Percentiles rank a stretch among this genome's conserved stretches.
Evolutionary conservation across 1,140 invertebrate species (phyloP).

Genomic region (Pararge aegeria): DNA sequence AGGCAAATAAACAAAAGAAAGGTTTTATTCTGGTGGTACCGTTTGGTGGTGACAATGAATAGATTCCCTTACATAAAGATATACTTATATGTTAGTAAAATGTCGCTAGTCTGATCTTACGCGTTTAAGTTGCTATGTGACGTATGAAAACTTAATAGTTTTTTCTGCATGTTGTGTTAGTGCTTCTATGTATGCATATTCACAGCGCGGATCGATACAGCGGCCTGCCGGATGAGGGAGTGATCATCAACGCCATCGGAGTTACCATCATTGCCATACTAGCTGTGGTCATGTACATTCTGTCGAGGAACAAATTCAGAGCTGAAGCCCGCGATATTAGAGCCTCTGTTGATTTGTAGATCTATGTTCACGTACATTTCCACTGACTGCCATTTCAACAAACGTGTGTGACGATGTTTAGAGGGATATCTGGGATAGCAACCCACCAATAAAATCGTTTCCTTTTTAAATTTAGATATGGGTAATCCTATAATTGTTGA

Average conservation of each 20-base stretch:
- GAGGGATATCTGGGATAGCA: no score
- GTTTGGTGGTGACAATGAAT: no score
- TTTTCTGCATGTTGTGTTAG: slow-evolving; percentile 40
- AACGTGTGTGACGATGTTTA: no score
- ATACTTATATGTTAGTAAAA: no score
- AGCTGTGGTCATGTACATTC: slow-evolving; percentile 82
- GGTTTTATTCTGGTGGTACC: no score
- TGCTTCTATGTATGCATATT: slow-evolving; percentile 64
- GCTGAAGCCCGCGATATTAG: slow-evolving; percentile 60
- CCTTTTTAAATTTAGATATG: no score
- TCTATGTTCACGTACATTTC: neutral
- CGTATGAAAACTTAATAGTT: neutral
- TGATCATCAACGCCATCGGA: slow-evolving; percentile 88
- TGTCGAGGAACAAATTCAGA: slow-evolving; percentile 69
- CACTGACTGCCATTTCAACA: neutral
- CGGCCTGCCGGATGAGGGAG: slow-evolving; percentile 83
- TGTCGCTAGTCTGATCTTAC: neutral
- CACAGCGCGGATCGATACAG: slow-evolving; percentile 82
- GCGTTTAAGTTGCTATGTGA: neutral
- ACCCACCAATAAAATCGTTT: no score
- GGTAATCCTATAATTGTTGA: no score
- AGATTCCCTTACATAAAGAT: no score
- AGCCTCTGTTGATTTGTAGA: slow-evolving; percentile 72
- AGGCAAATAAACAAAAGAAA: no score
- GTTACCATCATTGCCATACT: slow-evolving; percentile 85